Evolutionary conservation across 2,113 vertebrate species (phyloP).

Genomic region (Phyllopteryx taeniolatus): DNA sequence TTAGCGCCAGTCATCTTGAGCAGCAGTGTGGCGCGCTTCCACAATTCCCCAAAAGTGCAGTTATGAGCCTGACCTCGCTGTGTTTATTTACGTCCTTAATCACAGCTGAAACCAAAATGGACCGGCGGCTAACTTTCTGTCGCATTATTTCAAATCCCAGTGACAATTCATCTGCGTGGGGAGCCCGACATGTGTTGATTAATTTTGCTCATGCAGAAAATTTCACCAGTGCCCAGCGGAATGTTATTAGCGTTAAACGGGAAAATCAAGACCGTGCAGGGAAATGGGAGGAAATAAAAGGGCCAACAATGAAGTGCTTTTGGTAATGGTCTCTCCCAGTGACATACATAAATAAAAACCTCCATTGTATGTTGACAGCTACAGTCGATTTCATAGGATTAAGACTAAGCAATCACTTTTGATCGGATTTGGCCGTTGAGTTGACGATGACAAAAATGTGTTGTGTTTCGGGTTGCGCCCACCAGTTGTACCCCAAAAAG

Average conservation of each 20-base stretch:
- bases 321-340: background rate
- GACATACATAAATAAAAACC: too few species aligned
- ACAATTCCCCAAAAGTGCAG: constrained; percentile 1
- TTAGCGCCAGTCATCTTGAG: constrained; percentile 1
- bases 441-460: too few species aligned
- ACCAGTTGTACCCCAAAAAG: too few species aligned
- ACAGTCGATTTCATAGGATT: too few species aligned
- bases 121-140: constrained; percentile 10
- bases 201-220: constrained; percentile 47
- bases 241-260: constrained; percentile 27
- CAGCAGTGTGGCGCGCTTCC: background rate
- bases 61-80: background rate
- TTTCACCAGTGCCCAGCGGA: constrained; percentile 30
- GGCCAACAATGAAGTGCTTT: background rate
- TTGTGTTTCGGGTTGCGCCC: too few species aligned
- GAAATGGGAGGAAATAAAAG: background rate
- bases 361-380: too few species aligned
- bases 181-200: constrained; percentile 9
- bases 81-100: constrained; percentile 16
- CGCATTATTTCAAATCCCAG: constrained; percentile 6
- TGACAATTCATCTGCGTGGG: constrained; percentile 17
- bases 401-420: too few species aligned
- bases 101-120: constrained; percentile 21
- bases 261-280: constrained; percentile 8
- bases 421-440: too few species aligned